Conservation (phyloP, 2,113 vertebrate species). For the Camelus bactrianus region DNA sequence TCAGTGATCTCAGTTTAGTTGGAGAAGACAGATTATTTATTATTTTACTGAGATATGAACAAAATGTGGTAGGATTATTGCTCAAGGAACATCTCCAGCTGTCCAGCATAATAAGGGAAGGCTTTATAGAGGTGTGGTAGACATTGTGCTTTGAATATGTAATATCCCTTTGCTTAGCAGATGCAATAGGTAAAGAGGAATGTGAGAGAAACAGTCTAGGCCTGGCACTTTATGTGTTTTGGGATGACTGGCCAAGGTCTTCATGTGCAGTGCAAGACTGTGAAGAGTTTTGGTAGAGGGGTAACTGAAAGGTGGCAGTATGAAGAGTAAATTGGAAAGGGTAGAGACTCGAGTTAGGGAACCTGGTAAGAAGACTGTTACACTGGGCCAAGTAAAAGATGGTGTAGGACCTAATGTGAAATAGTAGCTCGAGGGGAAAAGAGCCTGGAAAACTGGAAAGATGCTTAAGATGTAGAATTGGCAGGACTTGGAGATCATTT, state of each 20-base stretch:
- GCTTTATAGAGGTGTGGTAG: background rate
- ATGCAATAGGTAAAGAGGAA: background rate
- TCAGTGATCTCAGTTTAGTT: conserved; percentile 3
- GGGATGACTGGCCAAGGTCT: background rate
- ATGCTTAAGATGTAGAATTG: background rate
- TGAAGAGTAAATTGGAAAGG: background rate
- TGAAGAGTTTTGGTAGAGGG: conserved; percentile 13
- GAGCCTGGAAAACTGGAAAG: background rate
- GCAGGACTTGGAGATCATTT: background rate
- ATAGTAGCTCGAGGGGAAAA: background rate
- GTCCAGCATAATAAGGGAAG: background rate
- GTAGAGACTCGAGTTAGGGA: background rate
- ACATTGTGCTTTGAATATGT: background rate
- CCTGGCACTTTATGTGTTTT: conserved; percentile 4
- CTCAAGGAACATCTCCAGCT: background rate
- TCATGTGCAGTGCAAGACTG: background rate
- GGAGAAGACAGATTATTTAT: background rate
- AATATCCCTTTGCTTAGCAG: background rate
- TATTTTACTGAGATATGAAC: background rate
- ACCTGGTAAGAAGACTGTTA: background rate
- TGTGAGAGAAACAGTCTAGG: background rate
- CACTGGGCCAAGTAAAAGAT: background rate
- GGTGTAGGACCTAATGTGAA: background rate
- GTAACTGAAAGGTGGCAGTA: background rate
- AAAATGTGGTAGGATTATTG: background rate